A percentile compares a stretch with the other conserved stretches of the same genome.
Conservation (phyloP, 2,113 vertebrate genomes). For the Zosterops borbonicus region DNA sequence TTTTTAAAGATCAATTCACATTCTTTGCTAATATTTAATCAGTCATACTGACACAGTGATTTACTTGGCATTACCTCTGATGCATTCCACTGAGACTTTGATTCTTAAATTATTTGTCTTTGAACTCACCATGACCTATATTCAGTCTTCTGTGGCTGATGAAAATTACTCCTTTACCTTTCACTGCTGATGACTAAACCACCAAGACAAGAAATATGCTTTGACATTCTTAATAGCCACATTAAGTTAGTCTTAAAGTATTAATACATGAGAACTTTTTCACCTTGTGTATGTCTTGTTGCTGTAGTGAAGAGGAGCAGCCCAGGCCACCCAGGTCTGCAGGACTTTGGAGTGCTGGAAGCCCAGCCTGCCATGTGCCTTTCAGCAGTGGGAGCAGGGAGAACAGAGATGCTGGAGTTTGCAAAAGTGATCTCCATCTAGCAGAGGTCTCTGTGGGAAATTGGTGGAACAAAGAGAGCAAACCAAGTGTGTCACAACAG, state of each 20-base stretch:
- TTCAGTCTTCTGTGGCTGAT: constrained; percentile 58
- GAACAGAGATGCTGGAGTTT: background rate
- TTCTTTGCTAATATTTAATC: constrained; percentile 61
- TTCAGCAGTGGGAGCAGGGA: background rate
- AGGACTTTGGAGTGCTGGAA: background rate
- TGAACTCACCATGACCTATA: constrained; percentile 60
- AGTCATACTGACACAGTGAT: constrained; percentile 52
- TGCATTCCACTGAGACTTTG: constrained; percentile 36
- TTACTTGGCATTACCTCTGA: constrained; percentile 50
- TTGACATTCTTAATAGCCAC: background rate
- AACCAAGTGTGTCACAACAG: constrained; percentile 5
- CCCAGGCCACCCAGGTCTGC: background rate
- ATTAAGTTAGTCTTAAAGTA: background rate
- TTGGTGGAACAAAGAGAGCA: background rate
- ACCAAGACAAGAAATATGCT: constrained; percentile 1
- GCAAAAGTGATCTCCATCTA: background rate
- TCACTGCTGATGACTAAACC: constrained; percentile 30
- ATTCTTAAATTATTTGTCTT: constrained; percentile 67
- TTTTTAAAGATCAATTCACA: constrained; percentile 29
- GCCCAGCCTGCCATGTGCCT: fast-evolving
- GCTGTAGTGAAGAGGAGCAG: background rate
- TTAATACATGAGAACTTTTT: background rate
- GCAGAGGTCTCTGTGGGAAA: background rate
- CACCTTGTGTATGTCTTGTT: background rate
- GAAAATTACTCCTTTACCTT: constrained; percentile 53